Percentiles rank a stretch among this genome's conserved stretches.
Conservation (phyloP, 2,113 vertebrate genomes). For the Lichenostomus cassidix region DNA sequence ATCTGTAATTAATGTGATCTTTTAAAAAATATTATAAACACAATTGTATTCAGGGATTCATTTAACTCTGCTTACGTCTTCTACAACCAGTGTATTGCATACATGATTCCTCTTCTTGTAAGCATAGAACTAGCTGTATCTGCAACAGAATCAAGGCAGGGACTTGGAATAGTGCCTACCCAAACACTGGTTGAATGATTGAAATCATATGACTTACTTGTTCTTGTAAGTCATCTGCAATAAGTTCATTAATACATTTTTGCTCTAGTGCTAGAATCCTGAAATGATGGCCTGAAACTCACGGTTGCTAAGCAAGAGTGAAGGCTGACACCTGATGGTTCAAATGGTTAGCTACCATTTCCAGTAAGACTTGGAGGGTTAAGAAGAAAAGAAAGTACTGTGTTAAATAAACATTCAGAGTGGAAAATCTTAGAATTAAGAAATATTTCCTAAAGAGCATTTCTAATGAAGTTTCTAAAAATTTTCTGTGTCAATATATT, state of each 20-base stretch:
- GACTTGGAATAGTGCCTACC: not conserved
- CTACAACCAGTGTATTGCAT: not conserved
- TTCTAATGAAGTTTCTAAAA: not conserved
- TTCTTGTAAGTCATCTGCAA: not conserved
- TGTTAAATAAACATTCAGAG: not conserved
- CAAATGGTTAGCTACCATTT: not conserved
- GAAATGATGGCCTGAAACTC: not conserved
- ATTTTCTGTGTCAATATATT: not conserved
- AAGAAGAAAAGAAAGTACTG: not conserved
- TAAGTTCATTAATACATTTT: not conserved
- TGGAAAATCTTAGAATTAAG: not conserved
- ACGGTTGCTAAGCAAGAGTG: not conserved
- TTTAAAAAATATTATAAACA: not conserved
- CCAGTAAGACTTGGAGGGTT: not conserved
- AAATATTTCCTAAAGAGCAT: not conserved
- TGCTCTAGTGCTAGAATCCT: not conserved
- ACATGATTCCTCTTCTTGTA: not conserved
- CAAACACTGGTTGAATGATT: not conserved
- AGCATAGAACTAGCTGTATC: not conserved
- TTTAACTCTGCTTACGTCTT: not conserved
- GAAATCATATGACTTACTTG: not conserved
- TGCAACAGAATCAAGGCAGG: not conserved
- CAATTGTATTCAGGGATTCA: not conserved
- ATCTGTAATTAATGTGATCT: not conserved
- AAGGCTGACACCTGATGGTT: not conserved